Percentiles rank a stretch among this genome's conserved stretches.
phyloP scores from a whole-genome alignment of 2,888 invertebrate species.

The Physocephala rufipes region DNA sequence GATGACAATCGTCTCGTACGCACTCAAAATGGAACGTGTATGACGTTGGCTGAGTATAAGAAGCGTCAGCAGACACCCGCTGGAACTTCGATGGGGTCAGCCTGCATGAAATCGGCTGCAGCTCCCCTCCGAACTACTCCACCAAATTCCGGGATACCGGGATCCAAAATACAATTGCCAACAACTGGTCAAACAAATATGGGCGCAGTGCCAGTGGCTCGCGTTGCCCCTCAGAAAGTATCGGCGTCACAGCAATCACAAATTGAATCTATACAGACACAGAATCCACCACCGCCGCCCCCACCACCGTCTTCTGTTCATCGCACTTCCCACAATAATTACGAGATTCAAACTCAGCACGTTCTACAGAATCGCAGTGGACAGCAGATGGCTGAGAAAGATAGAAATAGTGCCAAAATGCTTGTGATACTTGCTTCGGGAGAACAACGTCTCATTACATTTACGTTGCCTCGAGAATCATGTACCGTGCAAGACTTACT shows the following conservation, averaged over 20 bases:
- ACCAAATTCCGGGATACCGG: constrained; percentile 37
- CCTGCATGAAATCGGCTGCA: constrained; percentile 19
- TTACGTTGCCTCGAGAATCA: constrained; percentile 82
- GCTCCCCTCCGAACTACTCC: constrained; percentile 39
- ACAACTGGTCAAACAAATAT: constrained; percentile 43
- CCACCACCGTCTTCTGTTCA: constrained; percentile 55
- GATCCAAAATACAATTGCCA: constrained; percentile 47
- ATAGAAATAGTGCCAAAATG: constrained; percentile 77
- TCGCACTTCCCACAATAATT: constrained; percentile 62
- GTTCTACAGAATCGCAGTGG: constrained; percentile 61
- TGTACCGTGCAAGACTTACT: constrained; percentile 84
- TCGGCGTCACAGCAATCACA: constrained; percentile 56
- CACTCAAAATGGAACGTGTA: constrained; percentile 58
- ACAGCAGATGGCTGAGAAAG: constrained; percentile 59
- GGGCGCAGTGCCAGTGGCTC: constrained; percentile 47
- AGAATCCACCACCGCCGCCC: constrained; percentile 44
- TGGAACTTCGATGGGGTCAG: background rate
- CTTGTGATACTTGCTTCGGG: constrained; percentile 79
- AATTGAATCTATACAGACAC: constrained; percentile 6
- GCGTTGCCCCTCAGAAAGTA: constrained; percentile 50
- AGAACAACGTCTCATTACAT: constrained; percentile 83
- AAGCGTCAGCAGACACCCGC: constrained; percentile 49
- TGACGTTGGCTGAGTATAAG: constrained; percentile 60
- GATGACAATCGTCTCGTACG: constrained; percentile 57
- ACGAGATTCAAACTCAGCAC: constrained; percentile 66